These are phyloP conservation scores for Hydraecia micacea DNA, from an alignment of 2,888 invertebrate species.

Conservation along the genomic window DNA sequence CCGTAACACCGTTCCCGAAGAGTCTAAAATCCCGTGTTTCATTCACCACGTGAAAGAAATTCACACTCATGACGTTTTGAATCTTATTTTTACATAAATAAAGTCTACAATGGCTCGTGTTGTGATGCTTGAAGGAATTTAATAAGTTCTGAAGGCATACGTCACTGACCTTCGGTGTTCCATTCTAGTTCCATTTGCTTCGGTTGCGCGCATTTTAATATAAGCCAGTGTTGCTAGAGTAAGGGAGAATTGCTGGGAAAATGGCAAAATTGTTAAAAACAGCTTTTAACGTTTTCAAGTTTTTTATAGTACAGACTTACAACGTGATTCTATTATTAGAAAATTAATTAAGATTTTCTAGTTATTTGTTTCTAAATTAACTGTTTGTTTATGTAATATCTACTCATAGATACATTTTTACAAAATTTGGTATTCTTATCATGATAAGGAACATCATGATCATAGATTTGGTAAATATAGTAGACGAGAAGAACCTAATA, in stretches of 20 bases:
- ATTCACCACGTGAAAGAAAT: not conserved
- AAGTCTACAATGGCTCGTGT: conserved; percentile 35
- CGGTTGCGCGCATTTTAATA: conserved; percentile 72
- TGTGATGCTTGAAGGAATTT: conserved; percentile 61
- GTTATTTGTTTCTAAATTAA: not conserved
- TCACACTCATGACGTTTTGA: not conserved
- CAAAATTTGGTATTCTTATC: not conserved
- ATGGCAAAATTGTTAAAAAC: not conserved
- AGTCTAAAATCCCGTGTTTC: conserved; percentile 7
- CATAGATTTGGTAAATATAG: not conserved
- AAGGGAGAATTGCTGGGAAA: not conserved
- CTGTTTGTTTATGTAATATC: not conserved
- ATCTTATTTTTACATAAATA: not conserved
- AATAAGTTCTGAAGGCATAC: conserved; percentile 65
- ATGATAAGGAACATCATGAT: not conserved
- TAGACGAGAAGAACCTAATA: not conserved
- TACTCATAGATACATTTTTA: no score
- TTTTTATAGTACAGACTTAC: not conserved
- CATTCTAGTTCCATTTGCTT: conserved; percentile 71
- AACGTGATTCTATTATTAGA: not conserved
- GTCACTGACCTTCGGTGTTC: conserved; percentile 72
- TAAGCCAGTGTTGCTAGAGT: conserved; percentile 68
- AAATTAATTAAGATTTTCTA: not conserved
- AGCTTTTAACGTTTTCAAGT: no score
- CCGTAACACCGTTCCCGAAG: not conserved